These are phyloP conservation scores for Sylvicapra grimmia DNA, from an alignment of 2,113 vertebrate species.

Conservation along the genomic window DNA sequence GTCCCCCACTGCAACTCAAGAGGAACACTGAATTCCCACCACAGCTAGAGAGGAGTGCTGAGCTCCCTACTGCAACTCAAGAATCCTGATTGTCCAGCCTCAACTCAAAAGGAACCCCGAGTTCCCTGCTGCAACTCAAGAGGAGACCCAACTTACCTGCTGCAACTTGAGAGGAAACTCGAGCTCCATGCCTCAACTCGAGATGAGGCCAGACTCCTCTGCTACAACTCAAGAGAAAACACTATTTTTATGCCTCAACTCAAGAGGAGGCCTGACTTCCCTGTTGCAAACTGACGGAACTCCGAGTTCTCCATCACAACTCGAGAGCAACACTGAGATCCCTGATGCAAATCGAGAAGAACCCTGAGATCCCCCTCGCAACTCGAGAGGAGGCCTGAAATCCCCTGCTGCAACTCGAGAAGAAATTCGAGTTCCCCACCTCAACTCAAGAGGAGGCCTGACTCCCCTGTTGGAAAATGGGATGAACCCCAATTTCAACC, in stretches of 20 bases:
- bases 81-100: background rate
- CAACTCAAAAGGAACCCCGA: background rate
- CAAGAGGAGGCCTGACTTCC: background rate
- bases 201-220: background rate
- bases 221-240: background rate
- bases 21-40: background rate
- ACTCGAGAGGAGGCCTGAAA: background rate
- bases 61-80: background rate
- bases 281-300: background rate
- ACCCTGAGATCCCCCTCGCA: background rate
- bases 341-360: background rate
- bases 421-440: background rate
- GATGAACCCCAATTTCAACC: background rate
- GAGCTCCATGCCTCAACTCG: background rate
- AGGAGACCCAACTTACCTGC: too few relatives aligned
- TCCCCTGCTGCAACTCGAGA: background rate
- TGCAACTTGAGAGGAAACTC: background rate
- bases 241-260: background rate
- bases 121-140: background rate
- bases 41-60: background rate
- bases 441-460: background rate
- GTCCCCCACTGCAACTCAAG: background rate
- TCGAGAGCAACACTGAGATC: background rate
- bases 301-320: background rate
- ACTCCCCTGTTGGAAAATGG: background rate